These are phyloP conservation scores for Bubalus kerabau DNA, from an alignment of 2,113 vertebrate genomes.

Conservation along the genomic window DNA sequence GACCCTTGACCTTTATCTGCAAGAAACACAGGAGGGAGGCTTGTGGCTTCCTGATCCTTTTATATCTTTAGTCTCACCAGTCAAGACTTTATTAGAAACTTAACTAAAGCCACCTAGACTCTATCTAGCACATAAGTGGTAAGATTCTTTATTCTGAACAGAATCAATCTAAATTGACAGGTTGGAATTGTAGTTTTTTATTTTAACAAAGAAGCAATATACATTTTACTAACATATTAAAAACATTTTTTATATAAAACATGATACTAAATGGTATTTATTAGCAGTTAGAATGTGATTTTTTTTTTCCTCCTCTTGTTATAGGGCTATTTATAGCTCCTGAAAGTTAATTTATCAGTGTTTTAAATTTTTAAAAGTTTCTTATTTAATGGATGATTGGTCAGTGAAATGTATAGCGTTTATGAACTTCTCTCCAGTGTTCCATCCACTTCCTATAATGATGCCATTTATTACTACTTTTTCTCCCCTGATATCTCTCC, in stretches of 20 bases:
- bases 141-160: conserved; percentile 24
- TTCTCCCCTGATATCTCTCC: background rate
- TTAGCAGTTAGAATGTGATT: conserved; percentile 32
- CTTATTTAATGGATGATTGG: conserved; percentile 11
- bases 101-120: background rate
- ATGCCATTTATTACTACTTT: background rate
- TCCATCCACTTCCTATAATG: background rate
- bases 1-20: background rate
- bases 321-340: background rate
- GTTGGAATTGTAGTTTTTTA: background rate
- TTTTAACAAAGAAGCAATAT: conserved; percentile 31
- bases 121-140: background rate
- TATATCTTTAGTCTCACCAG: conserved; percentile 23
- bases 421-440: background rate
- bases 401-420: conserved; percentile 20
- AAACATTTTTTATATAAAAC: conserved; percentile 25
- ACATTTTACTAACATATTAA: background rate
- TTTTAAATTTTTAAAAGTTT: conserved; percentile 43
- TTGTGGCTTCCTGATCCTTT: conserved; percentile 25
- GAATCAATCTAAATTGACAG: background rate
- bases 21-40: conserved; percentile 4
- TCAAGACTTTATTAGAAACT: conserved; percentile 45
- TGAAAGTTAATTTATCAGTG: conserved; percentile 34
- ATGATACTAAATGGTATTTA: conserved; percentile 25
- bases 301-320: background rate